phyloP scores from a whole-genome alignment of 2,797 vertebrate species.

The Loriculus beryllinus region DNA sequence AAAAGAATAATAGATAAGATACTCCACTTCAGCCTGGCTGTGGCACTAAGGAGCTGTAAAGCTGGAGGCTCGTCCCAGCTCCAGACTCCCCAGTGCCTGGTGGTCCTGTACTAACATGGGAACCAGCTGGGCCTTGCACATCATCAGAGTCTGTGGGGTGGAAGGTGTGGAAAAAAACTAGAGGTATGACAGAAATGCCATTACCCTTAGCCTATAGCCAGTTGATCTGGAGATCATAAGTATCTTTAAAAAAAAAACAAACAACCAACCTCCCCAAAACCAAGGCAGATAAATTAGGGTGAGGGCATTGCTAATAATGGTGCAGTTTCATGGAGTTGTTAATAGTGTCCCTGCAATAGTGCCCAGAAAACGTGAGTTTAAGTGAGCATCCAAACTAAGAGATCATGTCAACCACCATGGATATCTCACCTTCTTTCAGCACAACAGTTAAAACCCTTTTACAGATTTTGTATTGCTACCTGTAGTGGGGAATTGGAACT shows the following conservation, averaged over 20 bases:
- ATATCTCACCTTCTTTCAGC: background rate
- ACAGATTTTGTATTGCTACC: background rate
- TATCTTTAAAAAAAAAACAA: accelerated
- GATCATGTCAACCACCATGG: accelerated
- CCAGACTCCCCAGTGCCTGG: background rate
- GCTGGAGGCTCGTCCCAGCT: background rate
- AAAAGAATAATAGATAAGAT: background rate
- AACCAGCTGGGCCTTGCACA: background rate
- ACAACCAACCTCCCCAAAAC: background rate
- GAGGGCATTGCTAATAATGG: background rate
- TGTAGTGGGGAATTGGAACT: background rate
- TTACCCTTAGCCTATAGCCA: accelerated
- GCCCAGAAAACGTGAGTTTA: background rate
- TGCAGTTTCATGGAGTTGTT: accelerated
- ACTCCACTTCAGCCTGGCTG: background rate
- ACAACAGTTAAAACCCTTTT: background rate
- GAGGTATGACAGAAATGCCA: background rate
- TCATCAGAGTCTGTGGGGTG: accelerated
- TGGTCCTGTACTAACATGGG: background rate
- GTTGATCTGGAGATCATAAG: background rate
- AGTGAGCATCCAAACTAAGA: background rate
- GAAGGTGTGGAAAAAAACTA: background rate
- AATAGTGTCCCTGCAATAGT: background rate
- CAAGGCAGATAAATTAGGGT: background rate
- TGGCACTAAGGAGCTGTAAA: background rate